A percentile compares a stretch with the other conserved stretches of the same genome.
These are phyloP conservation scores for Drosophila sordidula DNA, from an alignment of 2,888 invertebrate genomes.

Conservation along the genomic window DNA sequence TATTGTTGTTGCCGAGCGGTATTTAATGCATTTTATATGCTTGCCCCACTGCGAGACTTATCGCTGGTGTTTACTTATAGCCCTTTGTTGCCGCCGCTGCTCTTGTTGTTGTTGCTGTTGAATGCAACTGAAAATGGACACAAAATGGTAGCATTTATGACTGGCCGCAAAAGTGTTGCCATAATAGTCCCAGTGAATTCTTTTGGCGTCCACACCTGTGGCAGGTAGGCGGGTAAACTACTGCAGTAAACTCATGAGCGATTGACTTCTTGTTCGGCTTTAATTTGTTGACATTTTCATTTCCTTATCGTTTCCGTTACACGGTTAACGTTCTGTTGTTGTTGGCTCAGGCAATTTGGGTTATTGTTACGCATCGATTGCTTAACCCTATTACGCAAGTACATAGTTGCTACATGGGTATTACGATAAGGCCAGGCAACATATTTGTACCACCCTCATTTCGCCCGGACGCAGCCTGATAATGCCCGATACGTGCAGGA, in stretches of 20 bases:
- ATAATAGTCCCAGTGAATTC: slow-evolving; percentile 2
- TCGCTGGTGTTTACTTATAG: slow-evolving; percentile 18
- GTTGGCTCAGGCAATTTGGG: slow-evolving; percentile 50
- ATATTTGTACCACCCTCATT: slow-evolving; percentile 9
- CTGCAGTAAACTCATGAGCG: slow-evolving; percentile 31
- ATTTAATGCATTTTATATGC: slow-evolving; percentile 29
- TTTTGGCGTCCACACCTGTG: not conserved
- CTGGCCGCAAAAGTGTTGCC: slow-evolving; percentile 16
- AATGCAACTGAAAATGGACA: slow-evolving; percentile 34
- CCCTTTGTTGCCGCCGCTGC: slow-evolving; percentile 38
- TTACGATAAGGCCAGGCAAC: slow-evolving; percentile 33
- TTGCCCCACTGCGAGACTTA: slow-evolving; percentile 15
- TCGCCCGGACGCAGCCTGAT: not conserved
- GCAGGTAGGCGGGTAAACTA: slow-evolving; percentile 1
- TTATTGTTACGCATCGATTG: slow-evolving; percentile 68
- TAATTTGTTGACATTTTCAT: slow-evolving; percentile 59
- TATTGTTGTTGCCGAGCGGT: slow-evolving; percentile 16
- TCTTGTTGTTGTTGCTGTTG: slow-evolving; percentile 9
- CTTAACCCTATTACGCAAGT: slow-evolving; percentile 52
- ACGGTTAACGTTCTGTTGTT: slow-evolving; percentile 26
- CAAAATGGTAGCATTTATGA: slow-evolving; percentile 37
- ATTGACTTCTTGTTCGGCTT: slow-evolving; percentile 49
- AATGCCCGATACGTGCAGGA: not conserved
- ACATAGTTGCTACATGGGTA: slow-evolving; percentile 26
- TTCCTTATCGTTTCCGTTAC: slow-evolving; percentile 54